Conservation (phyloP, 2,113 vertebrate species). For the Grammomys surdaster region DNA sequence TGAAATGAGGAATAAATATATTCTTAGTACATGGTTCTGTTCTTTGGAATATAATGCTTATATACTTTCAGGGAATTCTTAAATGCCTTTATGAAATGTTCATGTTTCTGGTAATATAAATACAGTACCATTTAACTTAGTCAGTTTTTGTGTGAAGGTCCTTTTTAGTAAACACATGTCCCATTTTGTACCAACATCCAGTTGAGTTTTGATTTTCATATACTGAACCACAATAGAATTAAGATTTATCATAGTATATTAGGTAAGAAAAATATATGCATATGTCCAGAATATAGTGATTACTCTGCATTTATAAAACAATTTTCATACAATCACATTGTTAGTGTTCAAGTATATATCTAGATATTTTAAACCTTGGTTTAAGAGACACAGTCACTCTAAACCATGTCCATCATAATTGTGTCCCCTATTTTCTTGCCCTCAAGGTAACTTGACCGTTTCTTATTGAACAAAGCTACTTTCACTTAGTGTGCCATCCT, state of each 20-base stretch:
- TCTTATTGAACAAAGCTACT: constrained; percentile 33
- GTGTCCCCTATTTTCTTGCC: background rate
- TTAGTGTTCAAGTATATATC: constrained; percentile 25
- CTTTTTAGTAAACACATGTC: constrained; percentile 86
- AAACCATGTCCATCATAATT: background rate
- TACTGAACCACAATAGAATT: constrained; percentile 76
- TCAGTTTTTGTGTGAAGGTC: constrained; percentile 87
- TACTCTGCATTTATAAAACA: constrained; percentile 34
- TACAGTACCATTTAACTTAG: constrained; percentile 81
- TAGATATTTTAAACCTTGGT: constrained; percentile 17
- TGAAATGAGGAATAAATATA: constrained; percentile 43
- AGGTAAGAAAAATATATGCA: background rate
- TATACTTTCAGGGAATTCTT: constrained; percentile 39
- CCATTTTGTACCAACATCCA: constrained; percentile 80
- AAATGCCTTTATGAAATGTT: constrained; percentile 65
- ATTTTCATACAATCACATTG: constrained; percentile 23
- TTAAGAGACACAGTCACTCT: background rate
- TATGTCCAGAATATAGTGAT: background rate
- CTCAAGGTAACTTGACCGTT: constrained; percentile 53
- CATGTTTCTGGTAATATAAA: constrained; percentile 39
- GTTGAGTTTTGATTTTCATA: constrained; percentile 83
- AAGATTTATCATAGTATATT: background rate
- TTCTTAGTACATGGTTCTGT: constrained; percentile 27
- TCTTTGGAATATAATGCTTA: constrained; percentile 26
- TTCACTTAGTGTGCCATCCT: constrained; percentile 34